Conservation (phyloP, 2,113 vertebrate species). For the Daphoenositta chrysoptera region DNA sequence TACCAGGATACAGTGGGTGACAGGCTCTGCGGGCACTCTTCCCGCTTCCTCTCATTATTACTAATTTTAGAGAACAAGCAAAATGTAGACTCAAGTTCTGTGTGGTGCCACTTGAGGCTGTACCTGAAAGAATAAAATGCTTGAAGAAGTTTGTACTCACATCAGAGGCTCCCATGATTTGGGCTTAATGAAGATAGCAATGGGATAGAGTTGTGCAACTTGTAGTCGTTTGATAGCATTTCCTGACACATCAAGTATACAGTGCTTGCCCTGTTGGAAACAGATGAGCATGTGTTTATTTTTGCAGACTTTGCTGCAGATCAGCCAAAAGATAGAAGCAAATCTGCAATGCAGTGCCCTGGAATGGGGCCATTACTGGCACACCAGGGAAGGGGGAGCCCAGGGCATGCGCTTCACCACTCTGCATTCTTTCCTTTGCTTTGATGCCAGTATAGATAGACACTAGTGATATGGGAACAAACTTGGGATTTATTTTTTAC, state of each 20-base stretch:
- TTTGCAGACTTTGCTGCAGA: neutral
- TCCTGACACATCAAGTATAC: constrained; percentile 97
- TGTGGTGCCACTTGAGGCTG: neutral
- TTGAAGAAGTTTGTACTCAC: constrained; percentile 76
- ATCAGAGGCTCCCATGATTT: constrained; percentile 91
- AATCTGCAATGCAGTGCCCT: fast-evolving
- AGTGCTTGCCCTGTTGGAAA: constrained; percentile 91
- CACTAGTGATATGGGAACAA: neutral
- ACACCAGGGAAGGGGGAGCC: neutral
- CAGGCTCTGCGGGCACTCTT: neutral
- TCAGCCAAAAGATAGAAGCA: neutral
- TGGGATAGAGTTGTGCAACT: constrained; percentile 97
- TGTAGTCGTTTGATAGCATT: constrained; percentile 98
- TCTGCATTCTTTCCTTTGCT: neutral
- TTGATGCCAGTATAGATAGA: neutral
- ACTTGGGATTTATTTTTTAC: neutral
- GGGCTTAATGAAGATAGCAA: constrained; percentile 98
- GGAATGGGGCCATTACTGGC: neutral
- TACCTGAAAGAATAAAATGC: neutral
- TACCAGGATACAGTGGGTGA: neutral
- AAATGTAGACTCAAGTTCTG: neutral
- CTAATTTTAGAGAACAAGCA: neutral
- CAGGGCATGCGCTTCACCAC: fast-evolving
- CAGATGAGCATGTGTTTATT: constrained; percentile 31
- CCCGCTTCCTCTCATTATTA: neutral